Percentiles rank a stretch among this genome's conserved stretches.
These are phyloP conservation scores for Teleogryllus oceanicus DNA, from an alignment of 2,888 invertebrate species.

Conservation along the genomic window DNA sequence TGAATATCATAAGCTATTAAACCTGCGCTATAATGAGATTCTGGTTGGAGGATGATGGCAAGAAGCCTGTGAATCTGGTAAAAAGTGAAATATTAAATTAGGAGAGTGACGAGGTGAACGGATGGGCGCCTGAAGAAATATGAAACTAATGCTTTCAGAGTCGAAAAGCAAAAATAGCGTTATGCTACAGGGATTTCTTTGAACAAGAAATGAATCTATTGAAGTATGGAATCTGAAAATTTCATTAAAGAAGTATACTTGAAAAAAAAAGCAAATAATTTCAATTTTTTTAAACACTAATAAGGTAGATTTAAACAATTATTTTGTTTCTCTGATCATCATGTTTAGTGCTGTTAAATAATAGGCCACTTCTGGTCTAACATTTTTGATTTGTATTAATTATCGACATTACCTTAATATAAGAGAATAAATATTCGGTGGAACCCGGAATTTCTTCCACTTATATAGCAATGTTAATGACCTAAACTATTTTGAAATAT, in stretches of 20 bases:
- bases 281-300: too few relatives aligned
- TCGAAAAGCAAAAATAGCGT: too few relatives aligned
- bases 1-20: conserved; percentile 1
- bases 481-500: not conserved
- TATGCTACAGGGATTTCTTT: too few relatives aligned
- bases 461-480: not conserved
- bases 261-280: too few relatives aligned
- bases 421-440: not conserved
- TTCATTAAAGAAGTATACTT: too few relatives aligned
- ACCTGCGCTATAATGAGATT: not conserved
- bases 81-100: conserved; percentile 18
- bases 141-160: not conserved
- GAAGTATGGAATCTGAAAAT: too few relatives aligned
- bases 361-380: too few relatives aligned
- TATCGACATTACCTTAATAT: not conserved
- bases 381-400: too few relatives aligned
- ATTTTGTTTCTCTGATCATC: too few relatives aligned
- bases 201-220: too few relatives aligned
- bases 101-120: not conserved
- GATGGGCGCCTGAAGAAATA: not conserved
- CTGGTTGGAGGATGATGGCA: not conserved
- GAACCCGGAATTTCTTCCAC: not conserved
- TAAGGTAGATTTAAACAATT: too few relatives aligned
- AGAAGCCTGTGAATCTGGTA: not conserved
- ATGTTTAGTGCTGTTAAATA: too few relatives aligned